phyloP scores from a whole-genome alignment of 2,113 vertebrate species.

The Xiphophorus maculatus region DNA sequence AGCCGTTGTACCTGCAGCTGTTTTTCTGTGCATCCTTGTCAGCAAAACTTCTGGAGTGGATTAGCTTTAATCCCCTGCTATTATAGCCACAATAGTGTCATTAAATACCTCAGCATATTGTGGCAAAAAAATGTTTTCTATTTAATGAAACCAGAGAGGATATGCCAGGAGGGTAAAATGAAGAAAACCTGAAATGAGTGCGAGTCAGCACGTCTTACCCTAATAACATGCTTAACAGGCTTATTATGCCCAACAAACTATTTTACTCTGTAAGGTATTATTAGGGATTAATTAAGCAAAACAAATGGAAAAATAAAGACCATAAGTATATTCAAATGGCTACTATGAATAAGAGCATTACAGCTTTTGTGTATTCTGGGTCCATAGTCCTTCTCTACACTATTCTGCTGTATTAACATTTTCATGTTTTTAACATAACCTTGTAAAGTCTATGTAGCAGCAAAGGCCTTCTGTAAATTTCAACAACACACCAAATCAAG shows the following conservation, averaged over 20 bases:
- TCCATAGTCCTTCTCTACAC: conserved; percentile 17
- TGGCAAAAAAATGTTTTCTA: conserved; percentile 60
- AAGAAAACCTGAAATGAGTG: conserved; percentile 55
- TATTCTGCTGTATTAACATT: conserved; percentile 12
- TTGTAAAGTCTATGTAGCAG: neutral
- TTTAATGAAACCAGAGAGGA: conserved; percentile 61
- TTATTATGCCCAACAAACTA: conserved; percentile 50
- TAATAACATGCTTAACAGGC: conserved; percentile 50
- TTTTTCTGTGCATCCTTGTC: conserved; percentile 70
- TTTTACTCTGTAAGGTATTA: conserved; percentile 50
- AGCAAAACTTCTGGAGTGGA: conserved; percentile 64
- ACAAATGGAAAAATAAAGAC: conserved; percentile 43
- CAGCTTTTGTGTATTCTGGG: conserved; percentile 15
- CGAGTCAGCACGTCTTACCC: conserved; percentile 54
- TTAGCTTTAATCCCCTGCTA: conserved; percentile 68
- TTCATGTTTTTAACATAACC: conserved; percentile 16
- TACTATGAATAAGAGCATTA: conserved; percentile 8
- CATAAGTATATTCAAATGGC: conserved; percentile 40
- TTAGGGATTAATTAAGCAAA: conserved; percentile 65
- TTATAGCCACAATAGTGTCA: conserved; percentile 68
- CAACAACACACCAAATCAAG: neutral
- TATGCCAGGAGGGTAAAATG: conserved; percentile 53
- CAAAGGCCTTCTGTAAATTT: neutral
- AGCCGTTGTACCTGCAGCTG: conserved; percentile 32
- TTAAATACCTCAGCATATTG: conserved; percentile 72